A percentile compares a stretch with the other conserved stretches of the same genome.
Conservation (phyloP, 1,140 invertebrate genomes). For the Yoshiicerus persimilis region DNA sequence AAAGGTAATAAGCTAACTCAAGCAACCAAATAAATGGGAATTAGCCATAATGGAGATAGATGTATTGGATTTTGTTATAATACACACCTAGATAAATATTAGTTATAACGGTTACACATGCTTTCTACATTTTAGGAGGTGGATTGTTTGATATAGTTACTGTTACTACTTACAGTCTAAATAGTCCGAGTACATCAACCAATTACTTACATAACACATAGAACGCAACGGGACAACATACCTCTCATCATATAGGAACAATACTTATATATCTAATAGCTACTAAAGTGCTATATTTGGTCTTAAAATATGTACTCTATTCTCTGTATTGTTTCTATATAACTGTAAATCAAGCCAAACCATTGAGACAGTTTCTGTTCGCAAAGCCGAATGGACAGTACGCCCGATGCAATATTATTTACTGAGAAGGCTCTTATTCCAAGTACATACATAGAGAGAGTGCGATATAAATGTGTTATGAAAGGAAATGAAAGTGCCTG, state of each 20-base stretch:
- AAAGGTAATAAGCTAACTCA: not conserved
- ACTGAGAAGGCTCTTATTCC: too few species aligned
- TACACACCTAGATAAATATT: not conserved
- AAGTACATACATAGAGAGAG: not conserved
- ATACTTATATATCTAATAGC: too few species aligned
- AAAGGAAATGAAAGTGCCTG: not conserved
- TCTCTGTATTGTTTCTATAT: not conserved
- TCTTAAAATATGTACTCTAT: not conserved
- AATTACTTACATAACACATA: not conserved
- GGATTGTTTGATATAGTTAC: not conserved
- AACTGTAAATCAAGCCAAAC: not conserved
- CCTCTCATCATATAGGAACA: too few species aligned
- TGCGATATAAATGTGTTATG: not conserved
- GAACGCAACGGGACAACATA: not conserved
- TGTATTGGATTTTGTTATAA: constrained; percentile 28
- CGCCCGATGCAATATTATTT: not conserved
- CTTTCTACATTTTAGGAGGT: not conserved
- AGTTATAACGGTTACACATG: not conserved
- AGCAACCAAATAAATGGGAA: constrained; percentile 22
- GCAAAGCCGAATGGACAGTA: not conserved
- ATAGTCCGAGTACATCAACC: not conserved
- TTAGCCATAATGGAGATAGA: constrained; percentile 34
- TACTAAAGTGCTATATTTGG: not conserved
- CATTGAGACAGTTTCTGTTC: not conserved
- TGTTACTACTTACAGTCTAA: not conserved